Evolutionary conservation across 2,888 invertebrate species (phyloP), one percentile per base, ranked within the genome.

Genomic region (Hipparchia sbordonii): DNA sequence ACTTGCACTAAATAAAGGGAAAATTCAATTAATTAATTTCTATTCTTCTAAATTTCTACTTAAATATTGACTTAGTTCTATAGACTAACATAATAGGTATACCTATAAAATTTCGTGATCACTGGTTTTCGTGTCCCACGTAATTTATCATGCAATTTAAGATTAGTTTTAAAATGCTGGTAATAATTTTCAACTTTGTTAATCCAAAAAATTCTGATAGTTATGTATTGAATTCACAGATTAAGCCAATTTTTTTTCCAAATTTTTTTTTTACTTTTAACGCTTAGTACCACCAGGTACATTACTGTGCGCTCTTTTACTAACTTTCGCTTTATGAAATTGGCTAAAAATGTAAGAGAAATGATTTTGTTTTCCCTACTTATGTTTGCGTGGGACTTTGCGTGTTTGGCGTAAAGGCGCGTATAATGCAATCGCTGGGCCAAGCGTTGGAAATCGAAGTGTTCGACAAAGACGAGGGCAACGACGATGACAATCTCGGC

Each of bases 401-500:
- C 85, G 86, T 87, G 88, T 86, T 84, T 83, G 88, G 85, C 85
- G 88, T 87, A 86, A 85, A 94, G 94, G 93, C 93, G 89, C 89
- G 90, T 82, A 89, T 95, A 85, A 93, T 95, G 94, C 95, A 95
- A 87, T 88, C 96, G 89, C 89, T 95, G 90, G 96, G 97, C 80
- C 97, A 97, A 92, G 94, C 94, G 87, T 93, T 97, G 89, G 95
- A 96, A 83, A 90, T 98, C 80, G 96, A 96, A 86, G 93, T 98
- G 79, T 96, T 96, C 95, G 98, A 98, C 95, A 96, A 96, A 89
- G 98, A 98, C 89, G 97, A 98, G 81, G 95, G 95, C 82, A 95
- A 96, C 83, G 96, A 96, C 88, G 98, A 98, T 93, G 98, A 98
- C 92, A 95, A 95, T 83, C 95, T 98, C 81, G 98, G 98, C 93